These are phyloP conservation scores for Leucophenga maculata DNA, from an alignment of 2,888 invertebrate genomes.

Conservation along the genomic window DNA sequence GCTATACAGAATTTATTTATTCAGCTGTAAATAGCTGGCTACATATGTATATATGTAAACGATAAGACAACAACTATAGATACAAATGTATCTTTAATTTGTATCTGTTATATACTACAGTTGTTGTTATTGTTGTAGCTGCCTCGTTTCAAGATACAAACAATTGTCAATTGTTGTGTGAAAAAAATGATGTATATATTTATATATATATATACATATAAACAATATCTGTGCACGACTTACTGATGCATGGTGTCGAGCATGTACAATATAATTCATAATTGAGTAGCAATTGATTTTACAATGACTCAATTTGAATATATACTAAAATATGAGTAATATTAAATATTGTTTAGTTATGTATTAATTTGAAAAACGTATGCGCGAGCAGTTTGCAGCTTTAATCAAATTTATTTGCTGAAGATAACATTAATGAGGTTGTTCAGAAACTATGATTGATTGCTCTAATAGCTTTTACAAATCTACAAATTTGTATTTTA, in stretches of 20 bases:
- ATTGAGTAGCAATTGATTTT: constrained; percentile 24
- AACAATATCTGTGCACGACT: not conserved
- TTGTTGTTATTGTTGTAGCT: not conserved
- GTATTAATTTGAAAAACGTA: no score
- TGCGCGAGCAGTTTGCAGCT: no score
- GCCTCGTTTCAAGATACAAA: constrained; percentile 26
- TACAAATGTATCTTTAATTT: not conserved
- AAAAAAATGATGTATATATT: no score
- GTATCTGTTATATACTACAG: not conserved
- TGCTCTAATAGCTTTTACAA: no score
- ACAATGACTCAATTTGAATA: constrained; percentile 50
- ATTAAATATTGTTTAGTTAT: no score
- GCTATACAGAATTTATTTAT: constrained; percentile 4
- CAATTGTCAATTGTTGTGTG: constrained; percentile 55
- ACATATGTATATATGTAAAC: no score
- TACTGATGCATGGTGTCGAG: constrained; percentile 35
- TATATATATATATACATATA: no score
- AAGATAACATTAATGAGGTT: no score
- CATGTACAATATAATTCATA: constrained; percentile 23
- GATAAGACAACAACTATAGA: not conserved
- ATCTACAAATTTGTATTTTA: no score
- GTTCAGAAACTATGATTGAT: no score
- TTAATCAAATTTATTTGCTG: no score
- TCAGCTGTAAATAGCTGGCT: constrained; percentile 9
- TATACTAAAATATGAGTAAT: not conserved